Conservation (phyloP, 2,113 vertebrate genomes). For the Nycticryphes semicollaris region DNA sequence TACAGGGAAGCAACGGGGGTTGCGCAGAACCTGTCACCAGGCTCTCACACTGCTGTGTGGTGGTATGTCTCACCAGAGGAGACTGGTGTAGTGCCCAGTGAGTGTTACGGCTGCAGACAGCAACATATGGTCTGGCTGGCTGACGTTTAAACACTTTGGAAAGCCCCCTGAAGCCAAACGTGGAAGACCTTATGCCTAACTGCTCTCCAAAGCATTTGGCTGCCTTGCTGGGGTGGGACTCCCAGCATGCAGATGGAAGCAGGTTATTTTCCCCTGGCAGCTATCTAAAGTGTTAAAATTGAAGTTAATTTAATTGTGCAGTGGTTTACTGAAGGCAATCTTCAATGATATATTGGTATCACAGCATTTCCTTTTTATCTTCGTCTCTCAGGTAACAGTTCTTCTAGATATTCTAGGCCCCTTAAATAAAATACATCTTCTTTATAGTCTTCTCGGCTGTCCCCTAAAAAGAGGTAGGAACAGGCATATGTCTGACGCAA, state of each 20-base stretch:
- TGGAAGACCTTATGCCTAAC: background rate
- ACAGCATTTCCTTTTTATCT: background rate
- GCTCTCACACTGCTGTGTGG: background rate
- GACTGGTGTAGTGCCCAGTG: background rate
- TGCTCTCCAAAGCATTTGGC: background rate
- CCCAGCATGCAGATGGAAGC: background rate
- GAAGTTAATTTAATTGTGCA: conserved; percentile 22
- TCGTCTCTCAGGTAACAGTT: background rate
- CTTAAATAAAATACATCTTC: conserved; percentile 32
- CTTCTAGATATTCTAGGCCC: background rate
- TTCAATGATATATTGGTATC: background rate
- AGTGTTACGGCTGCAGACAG: background rate
- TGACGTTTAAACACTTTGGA: background rate
- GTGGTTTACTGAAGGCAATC: background rate
- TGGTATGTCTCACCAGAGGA: background rate
- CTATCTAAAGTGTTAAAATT: background rate
- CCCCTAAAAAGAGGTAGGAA: background rate
- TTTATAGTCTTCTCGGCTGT: background rate
- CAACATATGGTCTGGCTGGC: background rate
- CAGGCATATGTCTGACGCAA: background rate
- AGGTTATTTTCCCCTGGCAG: background rate
- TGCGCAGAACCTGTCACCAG: background rate
- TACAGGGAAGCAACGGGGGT: background rate
- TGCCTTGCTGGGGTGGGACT: background rate
- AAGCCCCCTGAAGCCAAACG: background rate